Percentiles rank a stretch among this genome's conserved stretches.
Conservation (phyloP, 2,888 invertebrate species). For the Micropterix aruncella region DNA sequence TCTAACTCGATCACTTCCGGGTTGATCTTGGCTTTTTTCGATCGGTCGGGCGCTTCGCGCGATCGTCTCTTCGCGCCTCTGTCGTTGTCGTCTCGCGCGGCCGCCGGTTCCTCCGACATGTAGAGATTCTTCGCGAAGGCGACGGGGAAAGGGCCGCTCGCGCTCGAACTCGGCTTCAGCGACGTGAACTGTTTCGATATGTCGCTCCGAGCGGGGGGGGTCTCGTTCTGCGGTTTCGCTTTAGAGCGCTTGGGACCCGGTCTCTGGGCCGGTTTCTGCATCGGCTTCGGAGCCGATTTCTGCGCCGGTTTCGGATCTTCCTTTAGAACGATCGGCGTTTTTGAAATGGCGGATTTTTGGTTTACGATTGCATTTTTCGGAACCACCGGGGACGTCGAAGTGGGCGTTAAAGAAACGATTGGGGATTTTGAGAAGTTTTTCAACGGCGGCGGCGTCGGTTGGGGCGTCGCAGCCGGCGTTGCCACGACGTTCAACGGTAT, state of each 20-base stretch:
- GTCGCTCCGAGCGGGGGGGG: neutral
- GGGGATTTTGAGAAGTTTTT: neutral
- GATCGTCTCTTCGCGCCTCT: neutral
- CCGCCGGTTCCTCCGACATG: neutral
- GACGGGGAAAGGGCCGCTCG: neutral
- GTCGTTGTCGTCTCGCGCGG: neutral
- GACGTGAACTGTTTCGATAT: neutral
- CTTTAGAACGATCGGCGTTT: neutral
- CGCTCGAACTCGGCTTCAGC: neutral
- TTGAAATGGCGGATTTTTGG: neutral
- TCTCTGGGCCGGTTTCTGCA: neutral
- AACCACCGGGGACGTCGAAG: neutral
- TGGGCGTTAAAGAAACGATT: neutral
- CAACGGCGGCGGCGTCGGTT: neutral
- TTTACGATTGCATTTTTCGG: neutral
- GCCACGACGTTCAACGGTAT: neutral
- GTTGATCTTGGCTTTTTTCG: neutral
- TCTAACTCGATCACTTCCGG: neutral
- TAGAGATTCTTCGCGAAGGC: neutral
- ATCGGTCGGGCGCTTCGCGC: neutral
- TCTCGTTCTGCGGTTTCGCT: neutral
- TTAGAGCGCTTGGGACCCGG: neutral
- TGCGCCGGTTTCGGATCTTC: neutral
- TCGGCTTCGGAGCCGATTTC: neutral
- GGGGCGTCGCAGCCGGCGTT: neutral